Evolutionary conservation across 2,888 invertebrate genomes (phyloP), one percentile per base, ranked within the genome.

Genomic region (Pyrocoelia pectoralis): DNA sequence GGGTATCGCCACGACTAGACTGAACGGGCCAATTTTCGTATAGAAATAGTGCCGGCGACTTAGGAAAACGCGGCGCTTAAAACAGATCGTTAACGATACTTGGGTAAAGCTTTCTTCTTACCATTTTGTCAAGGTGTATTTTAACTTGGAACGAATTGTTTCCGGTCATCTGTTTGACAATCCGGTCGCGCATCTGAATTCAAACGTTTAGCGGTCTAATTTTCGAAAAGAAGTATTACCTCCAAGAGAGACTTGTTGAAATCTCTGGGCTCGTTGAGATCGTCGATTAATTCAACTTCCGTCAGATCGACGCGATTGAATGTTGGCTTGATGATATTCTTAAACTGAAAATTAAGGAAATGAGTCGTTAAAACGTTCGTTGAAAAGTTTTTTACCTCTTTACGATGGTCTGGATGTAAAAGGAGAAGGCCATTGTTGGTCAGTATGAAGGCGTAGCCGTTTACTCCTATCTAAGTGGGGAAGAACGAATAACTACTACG

Each of bases 291-390:
- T 83, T 98, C 98, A 38, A 98, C 93, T 84, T 98, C 98, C 48
- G 93, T 88, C 85, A 99, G 89, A 79, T 98, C 98, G 6, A 98
- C 95, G 76, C 95, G 93, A 80, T 97, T 97, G 83, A 97, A 98
- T 71, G 96, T 95, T 8, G 97, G 97, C 79, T 98, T 98, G 63
- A 95, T 81, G 68, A 95, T 93, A 79, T 91, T 90, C 82, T 92
- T 89, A 74, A 90, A 92, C 91, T 92, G 60, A n/a, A n/a, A n/a
- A n/a, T n/a, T n/a, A n/a, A n/a, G n/a, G n/a, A n/a, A n/a, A n/a
- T n/a, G n/a, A n/a, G n/a, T n/a, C n/a, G n/a, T n/a, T n/a, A n/a
- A n/a, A n/a, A n/a, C n/a, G n/a, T n/a, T n/a, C n/a, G n/a, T n/a
- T n/a, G n/a, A n/a, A n/a, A n/a, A n/a, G n/a, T n/a, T n/a, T n/a